Percentiles rank a stretch among this genome's conserved stretches.
Evolutionary conservation across 2,888 invertebrate genomes (phyloP).

Genomic region (Oasisia sp.): DNA sequence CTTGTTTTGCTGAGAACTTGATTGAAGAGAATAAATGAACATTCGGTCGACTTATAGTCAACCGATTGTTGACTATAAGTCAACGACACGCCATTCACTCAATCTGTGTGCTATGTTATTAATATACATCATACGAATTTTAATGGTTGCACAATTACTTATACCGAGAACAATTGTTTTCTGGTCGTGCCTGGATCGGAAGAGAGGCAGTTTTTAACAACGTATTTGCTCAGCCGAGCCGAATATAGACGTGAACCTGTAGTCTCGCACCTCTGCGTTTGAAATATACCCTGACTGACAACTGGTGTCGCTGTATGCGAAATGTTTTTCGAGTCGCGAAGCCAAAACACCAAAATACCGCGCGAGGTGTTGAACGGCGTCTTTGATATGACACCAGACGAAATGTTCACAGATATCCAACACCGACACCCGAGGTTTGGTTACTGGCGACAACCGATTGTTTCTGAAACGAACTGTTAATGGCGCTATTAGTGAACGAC

Average conservation of each 20-base stretch:
- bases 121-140: not conserved
- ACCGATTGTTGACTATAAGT: too few species aligned
- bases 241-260: not conserved
- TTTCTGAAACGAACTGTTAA: not conserved
- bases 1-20: not conserved
- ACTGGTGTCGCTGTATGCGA: not conserved
- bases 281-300: not conserved
- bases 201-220: not conserved
- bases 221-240: not conserved
- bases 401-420: not conserved
- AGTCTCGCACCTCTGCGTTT: not conserved
- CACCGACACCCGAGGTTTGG: slow-evolving; percentile 1
- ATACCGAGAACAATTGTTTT: not conserved
- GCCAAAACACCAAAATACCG: not conserved
- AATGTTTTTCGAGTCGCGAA: not conserved
- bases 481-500: slow-evolving; percentile 6
- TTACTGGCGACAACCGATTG: not conserved
- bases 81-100: not conserved
- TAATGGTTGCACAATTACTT: not conserved
- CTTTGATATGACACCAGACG: slow-evolving; percentile 6
- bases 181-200: not conserved
- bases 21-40: not conserved
- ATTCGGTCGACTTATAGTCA: not conserved
- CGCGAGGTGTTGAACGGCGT: not conserved
- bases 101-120: not conserved